Evolutionary conservation across 2,797 vertebrate genomes (phyloP).

Genomic region (Enteromius radiatus): DNA sequence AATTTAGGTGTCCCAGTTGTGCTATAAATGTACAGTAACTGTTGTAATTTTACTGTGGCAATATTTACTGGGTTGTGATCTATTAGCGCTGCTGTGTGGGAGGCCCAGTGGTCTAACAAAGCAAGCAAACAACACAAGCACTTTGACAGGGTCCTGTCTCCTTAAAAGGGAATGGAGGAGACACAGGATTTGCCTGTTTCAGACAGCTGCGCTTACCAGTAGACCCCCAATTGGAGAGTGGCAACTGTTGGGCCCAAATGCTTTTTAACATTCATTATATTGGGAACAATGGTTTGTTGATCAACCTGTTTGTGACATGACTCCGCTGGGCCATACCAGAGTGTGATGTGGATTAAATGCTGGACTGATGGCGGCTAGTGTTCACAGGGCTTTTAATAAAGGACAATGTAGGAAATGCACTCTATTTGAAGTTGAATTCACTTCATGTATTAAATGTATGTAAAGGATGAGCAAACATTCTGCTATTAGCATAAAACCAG

Average conservation of each 20-base stretch:
- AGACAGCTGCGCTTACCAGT: slow-evolving; percentile 72
- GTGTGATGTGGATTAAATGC: not conserved
- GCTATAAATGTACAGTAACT: not conserved
- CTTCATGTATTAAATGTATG: not conserved
- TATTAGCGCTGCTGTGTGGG: slow-evolving; percentile 62
- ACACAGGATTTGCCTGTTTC: slow-evolving; percentile 64
- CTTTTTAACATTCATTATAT: slow-evolving; percentile 59
- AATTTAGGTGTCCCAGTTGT: not conserved
- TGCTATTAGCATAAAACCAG: not conserved
- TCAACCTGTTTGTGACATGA: slow-evolving; percentile 46
- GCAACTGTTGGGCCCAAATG: slow-evolving; percentile 79
- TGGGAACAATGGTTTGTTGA: slow-evolving; percentile 64
- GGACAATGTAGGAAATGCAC: not conserved
- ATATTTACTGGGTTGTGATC: slow-evolving; percentile 9
- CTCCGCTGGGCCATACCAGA: not conserved
- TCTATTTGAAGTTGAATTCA: not conserved
- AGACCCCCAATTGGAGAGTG: slow-evolving; percentile 42
- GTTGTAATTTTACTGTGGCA: slow-evolving; percentile 25
- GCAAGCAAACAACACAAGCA: slow-evolving; percentile 64
- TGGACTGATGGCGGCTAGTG: slow-evolving; percentile 7
- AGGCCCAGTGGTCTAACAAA: slow-evolving; percentile 63
- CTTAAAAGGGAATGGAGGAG: slow-evolving; percentile 76
- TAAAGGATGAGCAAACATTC: not conserved
- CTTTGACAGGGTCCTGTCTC: slow-evolving; percentile 69
- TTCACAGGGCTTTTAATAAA: not conserved